These are phyloP conservation scores for Echinops telfairi DNA, from an alignment of 2,113 vertebrate genomes.

Conservation along the genomic window DNA sequence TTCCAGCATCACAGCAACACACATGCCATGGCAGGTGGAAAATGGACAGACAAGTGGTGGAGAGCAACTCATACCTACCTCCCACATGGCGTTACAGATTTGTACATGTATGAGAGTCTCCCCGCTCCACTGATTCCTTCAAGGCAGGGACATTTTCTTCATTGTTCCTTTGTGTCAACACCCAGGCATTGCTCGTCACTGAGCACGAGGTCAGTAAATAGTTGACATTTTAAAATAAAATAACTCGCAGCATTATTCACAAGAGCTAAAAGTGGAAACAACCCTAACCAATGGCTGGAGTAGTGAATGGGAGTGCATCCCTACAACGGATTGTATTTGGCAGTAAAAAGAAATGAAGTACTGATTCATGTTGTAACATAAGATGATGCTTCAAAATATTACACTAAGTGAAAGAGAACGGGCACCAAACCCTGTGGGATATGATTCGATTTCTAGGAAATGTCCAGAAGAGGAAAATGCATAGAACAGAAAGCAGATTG, in stretches of 20 bases:
- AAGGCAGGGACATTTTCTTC: neutral
- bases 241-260: neutral
- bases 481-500: neutral
- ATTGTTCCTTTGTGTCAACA: neutral
- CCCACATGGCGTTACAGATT: neutral
- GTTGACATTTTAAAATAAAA: slow-evolving; percentile 25
- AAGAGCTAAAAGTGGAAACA: neutral
- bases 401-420: neutral
- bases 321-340: neutral
- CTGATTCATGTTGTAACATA: neutral
- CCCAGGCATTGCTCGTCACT: neutral
- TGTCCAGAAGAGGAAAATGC: neutral
- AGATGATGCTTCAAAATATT: neutral
- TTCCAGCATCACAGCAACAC: no score
- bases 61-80: neutral
- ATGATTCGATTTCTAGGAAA: slow-evolving; percentile 34
- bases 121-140: neutral
- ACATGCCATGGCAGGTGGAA: no score
- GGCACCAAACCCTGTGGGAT: neutral
- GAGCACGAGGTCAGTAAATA: neutral
- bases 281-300: neutral
- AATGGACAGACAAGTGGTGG: no score
- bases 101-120: neutral
- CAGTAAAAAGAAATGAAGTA: neutral
- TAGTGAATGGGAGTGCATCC: neutral